These are phyloP conservation scores for Channa maculata DNA, from an alignment of 2,113 vertebrate species.

Conservation along the genomic window DNA sequence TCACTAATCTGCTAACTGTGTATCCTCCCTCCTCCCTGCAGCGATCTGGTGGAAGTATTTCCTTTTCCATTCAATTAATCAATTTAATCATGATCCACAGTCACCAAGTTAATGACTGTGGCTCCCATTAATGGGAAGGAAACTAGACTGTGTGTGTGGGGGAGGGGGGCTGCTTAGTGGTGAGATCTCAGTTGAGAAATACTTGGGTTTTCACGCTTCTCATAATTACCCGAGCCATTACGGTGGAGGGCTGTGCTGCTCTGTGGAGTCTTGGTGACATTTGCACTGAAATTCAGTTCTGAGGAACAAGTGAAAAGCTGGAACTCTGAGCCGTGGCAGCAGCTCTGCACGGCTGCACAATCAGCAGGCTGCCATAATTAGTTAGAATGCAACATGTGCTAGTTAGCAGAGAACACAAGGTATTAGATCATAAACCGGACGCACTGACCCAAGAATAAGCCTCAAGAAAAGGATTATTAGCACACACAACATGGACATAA, in stretches of 20 bases:
- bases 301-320: too few species aligned
- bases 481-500: too few species aligned
- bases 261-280: neutral
- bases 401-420: too few species aligned
- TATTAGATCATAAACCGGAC: too few species aligned
- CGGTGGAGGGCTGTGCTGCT: neutral
- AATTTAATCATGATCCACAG: constrained; percentile 47
- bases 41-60: constrained; percentile 14
- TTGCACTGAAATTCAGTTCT: neutral
- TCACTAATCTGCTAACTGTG: constrained; percentile 28
- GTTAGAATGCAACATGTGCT: too few species aligned
- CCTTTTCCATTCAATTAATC: constrained; percentile 51
- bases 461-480: too few species aligned
- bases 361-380: too few species aligned
- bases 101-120: constrained; percentile 26
- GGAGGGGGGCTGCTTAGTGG: neutral
- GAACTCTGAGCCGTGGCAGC: too few species aligned
- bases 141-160: neutral
- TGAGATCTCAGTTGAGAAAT: neutral
- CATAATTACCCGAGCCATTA: constrained; percentile 26
- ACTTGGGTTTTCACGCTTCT: constrained; percentile 22
- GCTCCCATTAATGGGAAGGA: constrained; percentile 22
- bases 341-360: too few species aligned
- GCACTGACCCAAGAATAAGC: too few species aligned
- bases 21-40: neutral